phyloP scores from a whole-genome alignment of 2,888 invertebrate species.

The Desoria tigrina region DNA sequence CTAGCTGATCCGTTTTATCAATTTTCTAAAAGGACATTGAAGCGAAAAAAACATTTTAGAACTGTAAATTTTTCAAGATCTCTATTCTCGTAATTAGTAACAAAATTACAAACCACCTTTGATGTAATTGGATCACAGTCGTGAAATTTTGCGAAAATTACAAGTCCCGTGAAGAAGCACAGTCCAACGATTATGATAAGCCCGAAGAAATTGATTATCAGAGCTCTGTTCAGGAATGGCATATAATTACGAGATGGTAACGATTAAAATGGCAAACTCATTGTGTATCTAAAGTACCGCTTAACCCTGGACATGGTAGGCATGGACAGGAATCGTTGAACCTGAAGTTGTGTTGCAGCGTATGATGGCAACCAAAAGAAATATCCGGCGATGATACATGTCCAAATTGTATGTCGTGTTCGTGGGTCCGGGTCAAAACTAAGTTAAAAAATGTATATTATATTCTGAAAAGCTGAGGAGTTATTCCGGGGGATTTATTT shows the following conservation, averaged over 20 bases:
- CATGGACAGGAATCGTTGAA: constrained; percentile 60
- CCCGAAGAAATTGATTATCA: constrained; percentile 56
- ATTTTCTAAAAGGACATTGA: too few species aligned
- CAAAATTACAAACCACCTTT: constrained; percentile 59
- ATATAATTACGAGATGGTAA: constrained; percentile 47
- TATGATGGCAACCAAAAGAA: constrained; percentile 57
- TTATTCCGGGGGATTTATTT: not conserved
- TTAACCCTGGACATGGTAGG: constrained; percentile 58
- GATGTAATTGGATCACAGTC: constrained; percentile 80
- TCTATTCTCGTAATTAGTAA: not conserved
- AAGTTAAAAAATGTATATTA: not conserved
- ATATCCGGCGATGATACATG: constrained; percentile 55
- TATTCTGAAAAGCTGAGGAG: too few species aligned
- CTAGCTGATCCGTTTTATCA: constrained; percentile 66
- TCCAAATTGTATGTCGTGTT: constrained; percentile 43
- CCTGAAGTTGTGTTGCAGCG: constrained; percentile 61
- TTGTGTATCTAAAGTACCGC: constrained; percentile 54
- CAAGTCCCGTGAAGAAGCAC: constrained; percentile 79
- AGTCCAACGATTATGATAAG: constrained; percentile 59
- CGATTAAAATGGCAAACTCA: too few species aligned
- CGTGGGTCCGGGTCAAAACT: constrained; percentile 42
- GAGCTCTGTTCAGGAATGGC: constrained; percentile 53
- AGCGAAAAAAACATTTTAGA: not conserved
- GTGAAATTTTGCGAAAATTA: constrained; percentile 81
- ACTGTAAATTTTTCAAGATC: too few species aligned